Percentiles rank a stretch among this genome's conserved stretches.
phyloP scores from a whole-genome alignment of 1,140 invertebrate genomes.

The Pogonomyrmex barbatus region DNA sequence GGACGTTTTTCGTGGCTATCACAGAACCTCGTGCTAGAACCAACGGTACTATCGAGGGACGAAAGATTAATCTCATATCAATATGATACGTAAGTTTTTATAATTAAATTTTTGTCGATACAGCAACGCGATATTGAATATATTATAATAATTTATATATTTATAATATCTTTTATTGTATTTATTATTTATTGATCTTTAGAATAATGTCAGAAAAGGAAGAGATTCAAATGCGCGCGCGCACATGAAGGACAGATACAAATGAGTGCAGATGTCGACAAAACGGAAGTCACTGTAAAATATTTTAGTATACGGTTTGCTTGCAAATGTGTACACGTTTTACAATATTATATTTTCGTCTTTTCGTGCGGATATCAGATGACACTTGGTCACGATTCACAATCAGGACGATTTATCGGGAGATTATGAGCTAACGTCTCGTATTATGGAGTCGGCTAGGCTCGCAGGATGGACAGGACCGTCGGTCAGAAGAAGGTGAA shows the following conservation, averaged over 20 bases:
- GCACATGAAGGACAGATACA: background rate
- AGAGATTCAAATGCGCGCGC: no score
- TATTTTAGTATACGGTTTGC: slow-evolving; percentile 9
- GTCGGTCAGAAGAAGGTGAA: slow-evolving; percentile 56
- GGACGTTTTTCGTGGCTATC: slow-evolving; percentile 41
- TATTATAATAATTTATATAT: background rate
- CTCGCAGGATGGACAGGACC: slow-evolving; percentile 46
- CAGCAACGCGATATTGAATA: background rate
- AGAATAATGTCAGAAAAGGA: background rate
- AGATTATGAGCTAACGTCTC: slow-evolving; percentile 71
- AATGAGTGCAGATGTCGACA: background rate
- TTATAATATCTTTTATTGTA: background rate
- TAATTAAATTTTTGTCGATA: background rate
- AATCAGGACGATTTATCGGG: slow-evolving; percentile 69
- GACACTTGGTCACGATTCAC: slow-evolving; percentile 42
- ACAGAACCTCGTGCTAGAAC: slow-evolving; percentile 1
- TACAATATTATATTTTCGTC: background rate
- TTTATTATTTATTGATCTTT: background rate
- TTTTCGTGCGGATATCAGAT: slow-evolving; percentile 31
- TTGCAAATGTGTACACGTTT: background rate
- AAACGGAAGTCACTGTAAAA: background rate
- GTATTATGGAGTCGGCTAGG: slow-evolving; percentile 54
- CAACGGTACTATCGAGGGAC: background rate
- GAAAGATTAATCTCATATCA: background rate
- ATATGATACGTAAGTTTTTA: background rate